A percentile compares a stretch with the other conserved stretches of the same genome.
These are phyloP conservation scores for Ginglymostoma cirratum DNA, from an alignment of 2,113 vertebrate species.

Conservation along the genomic window DNA sequence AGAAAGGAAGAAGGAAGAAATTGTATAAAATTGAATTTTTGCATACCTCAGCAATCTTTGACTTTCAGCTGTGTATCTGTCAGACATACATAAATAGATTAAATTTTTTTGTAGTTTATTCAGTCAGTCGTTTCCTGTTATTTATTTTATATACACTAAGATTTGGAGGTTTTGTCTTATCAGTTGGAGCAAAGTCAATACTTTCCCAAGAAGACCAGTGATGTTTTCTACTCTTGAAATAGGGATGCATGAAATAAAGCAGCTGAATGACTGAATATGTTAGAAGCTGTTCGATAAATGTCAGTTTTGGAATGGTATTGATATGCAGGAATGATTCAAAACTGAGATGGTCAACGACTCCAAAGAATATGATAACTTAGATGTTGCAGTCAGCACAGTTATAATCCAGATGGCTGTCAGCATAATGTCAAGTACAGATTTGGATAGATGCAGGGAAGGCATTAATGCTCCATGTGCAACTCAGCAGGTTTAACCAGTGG, in stretches of 20 bases:
- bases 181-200: background rate
- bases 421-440: background rate
- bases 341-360: background rate
- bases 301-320: background rate
- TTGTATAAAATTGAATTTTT: background rate
- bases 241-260: background rate
- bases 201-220: background rate
- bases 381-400: background rate
- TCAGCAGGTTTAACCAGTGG: too few species aligned
- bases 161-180: background rate
- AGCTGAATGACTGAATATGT: background rate
- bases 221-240: background rate
- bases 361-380: background rate
- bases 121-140: background rate
- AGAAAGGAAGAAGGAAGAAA: background rate
- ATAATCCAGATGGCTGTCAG: background rate
- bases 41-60: background rate
- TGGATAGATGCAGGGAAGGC: background rate
- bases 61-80: constrained; percentile 1
- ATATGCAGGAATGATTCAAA: background rate
- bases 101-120: background rate
- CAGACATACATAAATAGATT: background rate
- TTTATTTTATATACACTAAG: background rate
- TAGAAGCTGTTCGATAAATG: background rate
- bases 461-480: background rate